Conservation (phyloP, 2,113 vertebrate genomes). For the Platycercus adscitus region DNA sequence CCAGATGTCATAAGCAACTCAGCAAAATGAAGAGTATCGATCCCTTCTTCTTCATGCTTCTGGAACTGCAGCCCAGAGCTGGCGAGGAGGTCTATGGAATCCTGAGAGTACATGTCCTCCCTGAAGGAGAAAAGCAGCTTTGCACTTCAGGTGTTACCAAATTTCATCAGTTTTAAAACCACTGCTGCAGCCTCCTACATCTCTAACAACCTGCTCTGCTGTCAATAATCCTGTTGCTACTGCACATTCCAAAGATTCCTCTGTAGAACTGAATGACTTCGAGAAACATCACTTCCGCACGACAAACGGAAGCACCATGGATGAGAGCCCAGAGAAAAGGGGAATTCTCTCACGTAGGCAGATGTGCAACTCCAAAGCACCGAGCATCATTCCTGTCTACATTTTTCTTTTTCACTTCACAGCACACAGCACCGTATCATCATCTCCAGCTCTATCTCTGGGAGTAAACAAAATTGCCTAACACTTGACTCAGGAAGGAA, state of each 20-base stretch:
- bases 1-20: slow-evolving; percentile 98
- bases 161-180: background rate
- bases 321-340: background rate
- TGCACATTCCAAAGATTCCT: background rate
- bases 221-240: background rate
- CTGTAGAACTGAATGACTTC: background rate
- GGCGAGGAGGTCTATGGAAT: slow-evolving; percentile 96
- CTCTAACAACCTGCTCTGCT: background rate
- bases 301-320: fast-evolving
- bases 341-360: background rate
- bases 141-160: background rate
- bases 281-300: background rate
- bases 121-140: slow-evolving; percentile 66
- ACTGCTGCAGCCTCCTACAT: background rate
- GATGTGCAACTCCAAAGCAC: background rate
- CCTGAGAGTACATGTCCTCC: slow-evolving; percentile 99
- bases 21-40: slow-evolving; percentile 95
- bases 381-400: background rate
- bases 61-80: slow-evolving; percentile 98
- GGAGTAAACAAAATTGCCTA: background rate
- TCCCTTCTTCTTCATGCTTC: slow-evolving; percentile 96
- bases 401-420: background rate
- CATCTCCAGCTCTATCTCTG: background rate
- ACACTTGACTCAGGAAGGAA: background rate
- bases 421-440: background rate